These are phyloP conservation scores for Drosophila triauraria DNA, from an alignment of 1,140 invertebrate genomes.

Conservation along the genomic window DNA sequence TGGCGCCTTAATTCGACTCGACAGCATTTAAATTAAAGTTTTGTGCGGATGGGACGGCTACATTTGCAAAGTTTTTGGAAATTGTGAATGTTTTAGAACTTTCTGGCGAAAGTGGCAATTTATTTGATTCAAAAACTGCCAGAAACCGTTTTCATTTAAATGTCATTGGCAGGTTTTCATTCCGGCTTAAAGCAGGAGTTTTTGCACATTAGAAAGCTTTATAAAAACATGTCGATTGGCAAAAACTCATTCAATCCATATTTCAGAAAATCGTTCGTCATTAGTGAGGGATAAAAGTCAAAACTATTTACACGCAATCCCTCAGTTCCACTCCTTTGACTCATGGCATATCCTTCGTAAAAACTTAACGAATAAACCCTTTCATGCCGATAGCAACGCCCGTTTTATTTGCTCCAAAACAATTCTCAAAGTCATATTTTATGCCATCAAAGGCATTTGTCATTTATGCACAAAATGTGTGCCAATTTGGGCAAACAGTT, in stretches of 20 bases:
- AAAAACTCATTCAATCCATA: conserved; percentile 9
- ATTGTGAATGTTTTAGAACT: conserved; percentile 25
- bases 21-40: conserved; percentile 26
- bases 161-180: conserved; percentile 42
- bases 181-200: not conserved
- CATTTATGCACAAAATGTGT: conserved; percentile 83
- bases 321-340: not conserved
- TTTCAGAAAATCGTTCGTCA: conserved; percentile 25
- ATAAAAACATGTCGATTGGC: not conserved
- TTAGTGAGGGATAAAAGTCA: conserved; percentile 2
- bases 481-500: conserved; percentile 69
- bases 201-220: conserved; percentile 3
- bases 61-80: conserved; percentile 22
- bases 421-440: conserved; percentile 83
- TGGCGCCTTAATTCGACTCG: conserved; percentile 13
- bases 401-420: conserved; percentile 79
- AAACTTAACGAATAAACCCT: conserved; percentile 20
- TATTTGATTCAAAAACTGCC: conserved; percentile 13
- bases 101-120: conserved; percentile 32
- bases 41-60: not conserved
- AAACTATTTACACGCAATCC: conserved; percentile 33
- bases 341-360: conserved; percentile 4
- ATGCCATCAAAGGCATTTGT: conserved; percentile 83
- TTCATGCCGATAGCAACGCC: conserved; percentile 44
- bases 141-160: conserved; percentile 7